phyloP scores from a whole-genome alignment of 2,888 invertebrate species.

The Geophilus truncorum region DNA sequence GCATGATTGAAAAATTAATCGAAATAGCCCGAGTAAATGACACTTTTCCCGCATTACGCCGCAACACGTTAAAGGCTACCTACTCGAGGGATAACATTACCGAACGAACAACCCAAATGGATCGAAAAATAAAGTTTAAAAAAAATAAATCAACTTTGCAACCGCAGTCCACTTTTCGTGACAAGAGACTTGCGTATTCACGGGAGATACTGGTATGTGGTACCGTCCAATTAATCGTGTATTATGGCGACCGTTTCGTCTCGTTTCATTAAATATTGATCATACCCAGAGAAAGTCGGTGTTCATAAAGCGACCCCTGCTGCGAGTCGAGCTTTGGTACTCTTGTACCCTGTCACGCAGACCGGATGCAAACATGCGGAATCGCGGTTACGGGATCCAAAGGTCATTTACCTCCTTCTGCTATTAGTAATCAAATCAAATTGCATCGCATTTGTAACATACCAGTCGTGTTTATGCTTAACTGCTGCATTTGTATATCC shows the following conservation, averaged over 20 bases:
- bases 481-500: too few species aligned
- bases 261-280: conserved; percentile 30
- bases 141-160: not conserved
- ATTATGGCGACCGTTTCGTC: not conserved
- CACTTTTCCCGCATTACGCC: not conserved
- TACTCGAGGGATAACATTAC: conserved; percentile 3
- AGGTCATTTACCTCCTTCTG: not conserved
- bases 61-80: not conserved
- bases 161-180: too few species aligned
- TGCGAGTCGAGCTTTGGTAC: not conserved
- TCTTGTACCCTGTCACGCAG: not conserved
- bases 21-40: conserved; percentile 8
- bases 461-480: too few species aligned
- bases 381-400: not conserved
- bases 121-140: not conserved
- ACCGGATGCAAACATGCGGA: not conserved
- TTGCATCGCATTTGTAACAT: too few species aligned
- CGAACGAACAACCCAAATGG: not conserved
- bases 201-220: not conserved
- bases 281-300: not conserved
- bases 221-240: not conserved
- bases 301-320: not conserved
- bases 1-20: conserved; percentile 16
- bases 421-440: not conserved
- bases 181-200: too few species aligned